phyloP scores from a whole-genome alignment of 2,113 vertebrate genomes.

The Sinosuthora webbiana region DNA sequence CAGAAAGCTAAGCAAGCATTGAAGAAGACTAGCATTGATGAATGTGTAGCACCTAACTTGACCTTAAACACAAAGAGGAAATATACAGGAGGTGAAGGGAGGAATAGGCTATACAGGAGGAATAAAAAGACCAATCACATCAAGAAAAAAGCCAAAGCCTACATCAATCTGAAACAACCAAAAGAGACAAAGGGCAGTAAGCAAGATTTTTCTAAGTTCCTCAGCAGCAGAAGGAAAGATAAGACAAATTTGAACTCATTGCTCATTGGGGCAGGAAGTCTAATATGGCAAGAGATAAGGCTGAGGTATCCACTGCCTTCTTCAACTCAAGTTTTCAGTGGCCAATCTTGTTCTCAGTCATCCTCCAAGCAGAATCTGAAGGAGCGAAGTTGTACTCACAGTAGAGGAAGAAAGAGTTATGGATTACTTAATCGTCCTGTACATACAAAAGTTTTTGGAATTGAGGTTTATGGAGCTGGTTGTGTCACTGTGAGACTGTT shows the following conservation, averaged over 20 bases:
- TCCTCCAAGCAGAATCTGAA: not conserved
- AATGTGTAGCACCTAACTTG: not conserved
- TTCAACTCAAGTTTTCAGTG: not conserved
- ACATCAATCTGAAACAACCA: not conserved
- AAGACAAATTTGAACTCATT: not conserved
- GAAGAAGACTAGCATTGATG: not conserved
- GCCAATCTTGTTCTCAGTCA: not conserved
- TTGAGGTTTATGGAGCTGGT: not conserved
- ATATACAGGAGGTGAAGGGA: not conserved
- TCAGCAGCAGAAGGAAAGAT: not conserved
- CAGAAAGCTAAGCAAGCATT: not conserved
- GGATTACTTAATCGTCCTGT: rapidly evolving
- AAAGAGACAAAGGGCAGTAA: not conserved
- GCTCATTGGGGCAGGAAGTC: not conserved
- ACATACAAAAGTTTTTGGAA: no score
- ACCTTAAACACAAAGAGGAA: not conserved
- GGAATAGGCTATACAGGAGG: not conserved
- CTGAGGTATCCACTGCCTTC: not conserved
- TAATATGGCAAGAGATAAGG: not conserved
- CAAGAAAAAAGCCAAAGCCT: not conserved
- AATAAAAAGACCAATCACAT: not conserved
- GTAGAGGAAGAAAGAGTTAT: not conserved
- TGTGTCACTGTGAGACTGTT: not conserved
- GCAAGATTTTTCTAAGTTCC: not conserved
- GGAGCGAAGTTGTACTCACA: not conserved